Conservation (phyloP, 2,113 vertebrate species). For the Tenrec ecaudatus region DNA sequence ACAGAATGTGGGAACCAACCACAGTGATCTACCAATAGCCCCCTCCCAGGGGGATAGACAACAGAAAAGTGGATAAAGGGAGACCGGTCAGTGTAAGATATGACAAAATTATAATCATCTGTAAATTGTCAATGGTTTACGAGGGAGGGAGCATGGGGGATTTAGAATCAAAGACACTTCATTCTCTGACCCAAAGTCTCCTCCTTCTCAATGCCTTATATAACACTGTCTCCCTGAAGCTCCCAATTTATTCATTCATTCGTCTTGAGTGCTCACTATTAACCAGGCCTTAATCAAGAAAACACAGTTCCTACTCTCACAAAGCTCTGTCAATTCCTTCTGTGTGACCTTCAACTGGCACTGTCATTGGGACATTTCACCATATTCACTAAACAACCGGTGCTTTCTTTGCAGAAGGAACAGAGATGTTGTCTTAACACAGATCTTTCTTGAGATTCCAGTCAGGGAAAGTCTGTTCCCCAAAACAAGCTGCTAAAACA, state of each 20-base stretch:
- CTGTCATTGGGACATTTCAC: not conserved
- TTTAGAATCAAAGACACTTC: no score
- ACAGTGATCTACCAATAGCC: no score
- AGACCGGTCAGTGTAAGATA: no score
- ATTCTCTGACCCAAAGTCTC: not conserved
- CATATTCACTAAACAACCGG: not conserved
- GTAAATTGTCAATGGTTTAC: no score
- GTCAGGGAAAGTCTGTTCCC: slow-evolving; percentile 9
- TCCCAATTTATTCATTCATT: not conserved
- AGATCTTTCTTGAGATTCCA: not conserved
- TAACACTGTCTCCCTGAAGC: not conserved
- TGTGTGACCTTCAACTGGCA: not conserved
- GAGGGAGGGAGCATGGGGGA: no score
- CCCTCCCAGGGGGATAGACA: no score
- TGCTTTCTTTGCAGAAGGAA: not conserved
- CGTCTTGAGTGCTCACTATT: not conserved
- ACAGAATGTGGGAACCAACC: no score
- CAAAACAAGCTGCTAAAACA: not conserved
- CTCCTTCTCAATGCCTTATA: not conserved
- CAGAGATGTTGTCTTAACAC: not conserved
- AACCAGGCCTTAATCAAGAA: not conserved
- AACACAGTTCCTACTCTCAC: no score
- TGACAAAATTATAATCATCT: no score
- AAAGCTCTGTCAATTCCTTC: not conserved
- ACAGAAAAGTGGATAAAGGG: no score